Base-by-base conservation (phyloP, 2,888 invertebrate genomes). In the Drosophila percnosoma region DNA sequence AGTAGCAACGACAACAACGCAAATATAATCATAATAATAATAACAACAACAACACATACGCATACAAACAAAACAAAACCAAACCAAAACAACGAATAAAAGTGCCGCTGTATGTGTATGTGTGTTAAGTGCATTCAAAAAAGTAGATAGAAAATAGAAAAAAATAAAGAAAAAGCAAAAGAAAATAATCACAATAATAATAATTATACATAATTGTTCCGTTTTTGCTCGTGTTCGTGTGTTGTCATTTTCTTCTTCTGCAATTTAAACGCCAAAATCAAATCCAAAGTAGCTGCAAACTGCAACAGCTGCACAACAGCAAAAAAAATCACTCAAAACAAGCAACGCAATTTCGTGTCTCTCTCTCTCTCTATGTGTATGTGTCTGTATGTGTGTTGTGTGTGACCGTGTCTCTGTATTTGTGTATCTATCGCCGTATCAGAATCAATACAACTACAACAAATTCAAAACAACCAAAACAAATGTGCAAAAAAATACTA, bases 401-500 rank as follows among this genome's bases (percentile, higher is more conserved):
- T 74, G 54, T 71, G 58, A 60, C 62, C 75, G 83, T 73, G 69
- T 71, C 48, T 62, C 59, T 74, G 29, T 63, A 6, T 61, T 31
- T 64, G 45, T 49, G 63, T 70, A 38, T 64, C 61, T 54, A 51
- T 59, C 64, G 48, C 51, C 74, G 61, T 55, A 65, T 70, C 51
- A 61, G 65, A 76, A 78, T 78, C 68, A 73, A 66, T 64, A 75
- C 66, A 71, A 62, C 58, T 61, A 31, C 67, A 69, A 60, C 60
- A 55, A 57, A 18, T 66, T 62, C 52, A 67, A 63, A 49, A 62
- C 68, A 68, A 69, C 53, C 75, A 85, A 69, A 81, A 75, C 87
- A 77, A 90, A 87, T 85, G 82, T 80, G 80, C 65, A 45, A 45
- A 45, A 74, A 64, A 66, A 73, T 62, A 72, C 67, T 61, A 73